Percentiles rank a stretch among this genome's conserved stretches.
Evolutionary conservation across 2,888 invertebrate species (phyloP).

Genomic region (Melitaea athalia): DNA sequence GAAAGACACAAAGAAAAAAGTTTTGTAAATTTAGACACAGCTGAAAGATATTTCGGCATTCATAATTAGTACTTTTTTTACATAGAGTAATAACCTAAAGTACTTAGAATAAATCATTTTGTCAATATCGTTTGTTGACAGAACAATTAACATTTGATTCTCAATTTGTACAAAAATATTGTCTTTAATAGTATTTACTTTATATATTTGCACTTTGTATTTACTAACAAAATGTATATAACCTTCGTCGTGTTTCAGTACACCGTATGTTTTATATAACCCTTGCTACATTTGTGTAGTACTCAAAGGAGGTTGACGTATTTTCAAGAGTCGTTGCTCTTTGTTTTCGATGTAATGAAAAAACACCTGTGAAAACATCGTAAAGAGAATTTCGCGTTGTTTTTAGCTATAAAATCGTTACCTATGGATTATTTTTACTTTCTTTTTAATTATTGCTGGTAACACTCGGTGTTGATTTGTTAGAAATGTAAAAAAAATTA

Average conservation of each 20-base stretch:
- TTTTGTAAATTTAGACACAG: too few species aligned
- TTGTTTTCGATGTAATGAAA: slow-evolving; percentile 29
- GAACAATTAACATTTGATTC: not conserved
- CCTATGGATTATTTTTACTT: slow-evolving; percentile 14
- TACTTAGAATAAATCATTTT: not conserved
- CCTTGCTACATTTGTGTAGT: slow-evolving; percentile 17
- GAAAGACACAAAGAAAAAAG: too few species aligned
- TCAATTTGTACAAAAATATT: not conserved
- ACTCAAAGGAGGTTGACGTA: slow-evolving; percentile 33
- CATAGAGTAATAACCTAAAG: too few species aligned
- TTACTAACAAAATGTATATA: slow-evolving; percentile 12
- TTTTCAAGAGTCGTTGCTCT: slow-evolving; percentile 37
- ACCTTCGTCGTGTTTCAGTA: not conserved
- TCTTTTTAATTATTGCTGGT: slow-evolving; percentile 9
- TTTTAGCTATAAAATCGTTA: slow-evolving; percentile 15
- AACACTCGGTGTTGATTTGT: not conserved
- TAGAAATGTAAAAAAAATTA: not conserved
- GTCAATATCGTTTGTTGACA: not conserved
- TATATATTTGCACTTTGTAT: slow-evolving; percentile 1
- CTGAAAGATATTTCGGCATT: not conserved
- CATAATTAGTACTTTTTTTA: not conserved
- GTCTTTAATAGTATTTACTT: not conserved
- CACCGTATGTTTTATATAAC: slow-evolving; percentile 23
- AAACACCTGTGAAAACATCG: slow-evolving; percentile 37
- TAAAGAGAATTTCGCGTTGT: slow-evolving; percentile 19